These are phyloP conservation scores for Drosophila kurseongensis DNA, from an alignment of 1,140 invertebrate species.

Conservation along the genomic window DNA sequence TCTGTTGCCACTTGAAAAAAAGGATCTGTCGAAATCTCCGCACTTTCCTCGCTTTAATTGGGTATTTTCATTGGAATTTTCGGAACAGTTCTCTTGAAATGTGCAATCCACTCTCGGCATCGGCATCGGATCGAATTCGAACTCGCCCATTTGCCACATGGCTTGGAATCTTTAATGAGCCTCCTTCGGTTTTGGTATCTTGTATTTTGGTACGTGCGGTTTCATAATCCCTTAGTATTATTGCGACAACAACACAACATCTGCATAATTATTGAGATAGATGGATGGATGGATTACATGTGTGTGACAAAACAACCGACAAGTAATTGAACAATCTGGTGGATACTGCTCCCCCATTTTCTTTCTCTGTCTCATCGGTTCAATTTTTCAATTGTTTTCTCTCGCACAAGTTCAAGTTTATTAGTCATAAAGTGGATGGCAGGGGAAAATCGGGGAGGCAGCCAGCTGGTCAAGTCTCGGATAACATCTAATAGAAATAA, in stretches of 20 bases:
- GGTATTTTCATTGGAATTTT: conserved; percentile 38
- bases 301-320: conserved; percentile 34
- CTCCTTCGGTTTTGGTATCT: conserved; percentile 13
- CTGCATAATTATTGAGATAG: conserved; percentile 36
- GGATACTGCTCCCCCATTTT: conserved; percentile 1
- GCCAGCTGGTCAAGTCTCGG: conserved; percentile 62
- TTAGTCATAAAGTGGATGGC: conserved; percentile 61
- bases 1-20: conserved; percentile 50
- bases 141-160: conserved; percentile 34
- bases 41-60: conserved; percentile 30
- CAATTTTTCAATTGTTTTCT: conserved; percentile 53
- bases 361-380: conserved; percentile 6
- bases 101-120: conserved; percentile 3
- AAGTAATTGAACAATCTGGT: conserved; percentile 14
- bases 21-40: conserved; percentile 33
- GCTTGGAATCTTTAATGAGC: conserved; percentile 24
- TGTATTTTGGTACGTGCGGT: conserved; percentile 35
- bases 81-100: conserved; percentile 26
- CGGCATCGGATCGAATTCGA: conserved; percentile 24
- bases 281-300: conserved; percentile 38
- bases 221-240: conserved; percentile 45
- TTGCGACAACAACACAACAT: conserved; percentile 25
- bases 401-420: conserved; percentile 74
- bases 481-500: conserved; percentile 73
- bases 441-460: not conserved